A percentile compares a stretch with the other conserved stretches of the same genome.
phyloP scores from a whole-genome alignment of 1,140 invertebrate genomes.

The Yoshiicerus persimilis region DNA sequence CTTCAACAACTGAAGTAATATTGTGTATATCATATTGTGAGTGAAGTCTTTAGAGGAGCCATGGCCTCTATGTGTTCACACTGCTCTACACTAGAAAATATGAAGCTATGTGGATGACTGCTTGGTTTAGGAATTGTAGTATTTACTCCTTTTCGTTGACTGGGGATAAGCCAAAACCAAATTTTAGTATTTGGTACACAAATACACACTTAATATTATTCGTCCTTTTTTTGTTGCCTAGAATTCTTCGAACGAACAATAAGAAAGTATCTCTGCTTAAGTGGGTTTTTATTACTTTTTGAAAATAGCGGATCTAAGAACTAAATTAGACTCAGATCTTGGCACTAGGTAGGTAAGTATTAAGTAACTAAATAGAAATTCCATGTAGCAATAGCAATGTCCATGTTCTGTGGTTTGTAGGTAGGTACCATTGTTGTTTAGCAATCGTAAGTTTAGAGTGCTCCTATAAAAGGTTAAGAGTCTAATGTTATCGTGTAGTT shows the following conservation, averaged over 20 bases:
- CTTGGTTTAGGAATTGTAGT: background rate
- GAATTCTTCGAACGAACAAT: background rate
- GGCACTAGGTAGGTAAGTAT: too few relatives aligned
- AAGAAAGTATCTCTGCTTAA: background rate
- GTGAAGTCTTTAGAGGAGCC: background rate
- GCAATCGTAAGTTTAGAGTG: too few relatives aligned
- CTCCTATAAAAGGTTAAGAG: too few relatives aligned
- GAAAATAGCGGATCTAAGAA: too few relatives aligned
- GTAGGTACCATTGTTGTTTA: too few relatives aligned
- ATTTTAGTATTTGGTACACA: background rate
- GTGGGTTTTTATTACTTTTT: background rate
- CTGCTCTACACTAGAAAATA: background rate
- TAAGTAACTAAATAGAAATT: too few relatives aligned
- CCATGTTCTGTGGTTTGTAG: too few relatives aligned
- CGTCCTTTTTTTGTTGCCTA: background rate
- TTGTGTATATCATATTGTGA: too few relatives aligned
- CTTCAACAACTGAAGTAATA: background rate
- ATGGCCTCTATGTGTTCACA: background rate
- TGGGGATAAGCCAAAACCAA: background rate
- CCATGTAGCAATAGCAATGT: too few relatives aligned
- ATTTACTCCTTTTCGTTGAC: background rate
- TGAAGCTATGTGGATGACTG: too few relatives aligned
- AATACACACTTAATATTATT: background rate
- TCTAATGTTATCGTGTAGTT: too few relatives aligned
- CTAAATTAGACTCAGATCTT: too few relatives aligned